Evolutionary conservation across 2,888 invertebrate species (phyloP).

Genomic region (Cyrtodaria siliqua): DNA sequence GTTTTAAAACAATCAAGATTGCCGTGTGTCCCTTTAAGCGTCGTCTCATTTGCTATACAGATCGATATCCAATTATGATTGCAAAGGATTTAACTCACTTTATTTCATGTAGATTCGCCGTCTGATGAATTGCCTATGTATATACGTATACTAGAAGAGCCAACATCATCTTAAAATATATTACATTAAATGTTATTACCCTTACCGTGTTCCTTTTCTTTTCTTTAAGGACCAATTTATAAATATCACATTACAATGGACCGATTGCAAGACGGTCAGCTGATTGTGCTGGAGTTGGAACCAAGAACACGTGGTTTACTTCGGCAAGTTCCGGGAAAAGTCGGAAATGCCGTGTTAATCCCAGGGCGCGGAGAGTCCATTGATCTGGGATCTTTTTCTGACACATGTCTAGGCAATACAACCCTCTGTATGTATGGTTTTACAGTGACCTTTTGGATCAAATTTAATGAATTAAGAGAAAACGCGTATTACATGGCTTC

Average conservation of each 20-base stretch:
- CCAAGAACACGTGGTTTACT: slow-evolving; percentile 69
- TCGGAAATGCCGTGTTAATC: slow-evolving; percentile 72
- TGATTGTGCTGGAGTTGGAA: slow-evolving; percentile 60
- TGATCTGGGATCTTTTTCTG: slow-evolving; percentile 73
- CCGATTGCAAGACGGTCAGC: slow-evolving; percentile 58
- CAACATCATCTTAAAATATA: too few species aligned
- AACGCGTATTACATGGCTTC: slow-evolving; percentile 68
- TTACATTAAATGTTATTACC: too few species aligned
- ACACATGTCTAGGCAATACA: slow-evolving; percentile 80
- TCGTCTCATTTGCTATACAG: too few species aligned
- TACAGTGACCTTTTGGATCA: slow-evolving; percentile 80
- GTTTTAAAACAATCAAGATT: too few species aligned
- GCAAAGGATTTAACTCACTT: too few species aligned
- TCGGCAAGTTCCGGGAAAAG: slow-evolving; percentile 69
- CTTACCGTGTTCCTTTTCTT: too few species aligned
- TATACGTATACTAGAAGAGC: too few species aligned
- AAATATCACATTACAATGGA: slow-evolving; percentile 79
- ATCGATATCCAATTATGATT: too few species aligned
- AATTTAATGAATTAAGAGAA: slow-evolving; percentile 70
- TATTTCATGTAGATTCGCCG: too few species aligned
- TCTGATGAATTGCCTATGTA: too few species aligned
- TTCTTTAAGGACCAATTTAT: slow-evolving; percentile 80
- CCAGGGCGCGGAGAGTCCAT: slow-evolving; percentile 76
- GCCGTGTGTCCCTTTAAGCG: too few species aligned
- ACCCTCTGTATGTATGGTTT: slow-evolving; percentile 79